Base-by-base conservation (phyloP, 2,797 vertebrate species). In the Micromesistius poutassou region DNA sequence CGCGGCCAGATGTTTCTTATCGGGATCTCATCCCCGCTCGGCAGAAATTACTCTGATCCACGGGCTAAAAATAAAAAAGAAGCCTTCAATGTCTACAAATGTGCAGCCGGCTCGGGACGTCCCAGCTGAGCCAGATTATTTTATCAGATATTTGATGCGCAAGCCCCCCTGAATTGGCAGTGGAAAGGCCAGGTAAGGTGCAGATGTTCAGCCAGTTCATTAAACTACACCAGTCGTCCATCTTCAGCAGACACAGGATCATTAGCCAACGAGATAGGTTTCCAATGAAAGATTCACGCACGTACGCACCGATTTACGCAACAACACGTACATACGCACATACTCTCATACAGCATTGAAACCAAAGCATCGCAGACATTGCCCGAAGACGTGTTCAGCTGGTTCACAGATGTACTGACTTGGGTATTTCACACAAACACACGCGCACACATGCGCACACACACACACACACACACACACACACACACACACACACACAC, bases 341-440 rank as follows among this genome's bases (percentile, higher is more conserved):
- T 76, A 78, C 84, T 86, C 71, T 77, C 35, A 84, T 77, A 81
- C 82, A 76, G 88, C 81, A 84, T 81, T 87, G 81, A 92, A 91
- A 92, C 88, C 78, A 84, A 91, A 91, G 89, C 86, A 91, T 81
- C 84, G 84, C 87, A 89, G 88, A 87, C 84, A 70, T 89, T 83
- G 87, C 90, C 90, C 38, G 68, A 30, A 89, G 88, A 84, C 90
- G 80, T 12, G 78, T 88, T 93, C 93, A 95, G 92, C 93, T 95
- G 94, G 35, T 36, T 82, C 81, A 76, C 94, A 95, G 94, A 95
- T 95, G 94, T 94, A 90, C 76, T 50, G 84, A 87, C 81, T 74
- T 78, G 85, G 86, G 79, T 82, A 84, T 72, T 55, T 19, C 12
- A 14, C 73, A 74, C 73, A 74, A 33, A 73, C 72, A 88, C 70